These are phyloP conservation scores for Vidua chalybeata DNA, from an alignment of 2,113 vertebrate species.

Conservation along the genomic window DNA sequence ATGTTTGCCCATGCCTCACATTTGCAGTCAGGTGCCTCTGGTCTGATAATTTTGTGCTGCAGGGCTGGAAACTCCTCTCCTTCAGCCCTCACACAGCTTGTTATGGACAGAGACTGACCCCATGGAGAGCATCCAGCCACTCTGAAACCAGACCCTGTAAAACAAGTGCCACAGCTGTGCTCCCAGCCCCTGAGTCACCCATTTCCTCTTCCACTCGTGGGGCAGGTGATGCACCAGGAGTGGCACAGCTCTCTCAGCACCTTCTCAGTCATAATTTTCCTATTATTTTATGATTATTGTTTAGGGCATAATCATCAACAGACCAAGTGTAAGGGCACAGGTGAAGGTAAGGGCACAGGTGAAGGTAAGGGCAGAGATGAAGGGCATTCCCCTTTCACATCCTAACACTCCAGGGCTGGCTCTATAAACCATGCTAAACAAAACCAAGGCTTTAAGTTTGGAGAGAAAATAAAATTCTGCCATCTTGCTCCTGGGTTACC, in stretches of 20 bases:
- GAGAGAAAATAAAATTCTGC: not conserved
- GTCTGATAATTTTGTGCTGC: not conserved
- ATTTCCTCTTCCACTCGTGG: not conserved
- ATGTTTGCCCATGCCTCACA: not conserved
- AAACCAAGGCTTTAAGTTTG: not conserved
- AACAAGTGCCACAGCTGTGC: not conserved
- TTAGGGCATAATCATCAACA: not conserved
- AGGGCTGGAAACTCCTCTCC: not conserved
- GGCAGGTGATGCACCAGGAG: slow-evolving; percentile 1
- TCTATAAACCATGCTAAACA: not conserved
- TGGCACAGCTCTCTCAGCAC: not conserved
- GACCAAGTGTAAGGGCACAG: not conserved
- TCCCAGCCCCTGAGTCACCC: slow-evolving; percentile 25
- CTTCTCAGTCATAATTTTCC: slow-evolving; percentile 2
- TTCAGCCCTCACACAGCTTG: not conserved
- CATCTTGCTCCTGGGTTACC: not conserved
- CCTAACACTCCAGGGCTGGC: not conserved
- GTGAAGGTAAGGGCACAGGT: not conserved
- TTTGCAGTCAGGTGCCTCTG: not conserved
- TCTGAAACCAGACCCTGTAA: not conserved
- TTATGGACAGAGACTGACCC: not conserved
- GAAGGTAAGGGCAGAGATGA: not conserved
- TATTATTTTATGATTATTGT: slow-evolving; percentile 17
- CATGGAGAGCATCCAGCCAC: not conserved
- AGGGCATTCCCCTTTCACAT: not conserved